Conservation (phyloP, 2,113 vertebrate genomes). For the Crotalus horridus region DNA sequence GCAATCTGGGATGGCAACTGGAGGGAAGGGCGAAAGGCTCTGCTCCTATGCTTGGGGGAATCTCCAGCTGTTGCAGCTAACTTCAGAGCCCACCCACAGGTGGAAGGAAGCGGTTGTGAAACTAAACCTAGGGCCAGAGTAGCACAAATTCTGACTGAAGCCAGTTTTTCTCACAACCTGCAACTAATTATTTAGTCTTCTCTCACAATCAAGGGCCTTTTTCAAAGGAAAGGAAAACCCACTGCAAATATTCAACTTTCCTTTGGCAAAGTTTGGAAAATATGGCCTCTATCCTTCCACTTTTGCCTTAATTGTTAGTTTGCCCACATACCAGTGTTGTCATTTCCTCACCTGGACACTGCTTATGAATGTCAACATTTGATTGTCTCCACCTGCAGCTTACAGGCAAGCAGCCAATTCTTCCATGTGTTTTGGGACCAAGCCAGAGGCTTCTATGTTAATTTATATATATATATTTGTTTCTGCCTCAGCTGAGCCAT, state of each 20-base stretch:
- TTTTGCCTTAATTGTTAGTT: background rate
- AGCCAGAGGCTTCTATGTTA: background rate
- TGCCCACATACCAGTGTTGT: background rate
- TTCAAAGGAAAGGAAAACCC: background rate
- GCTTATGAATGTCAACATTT: constrained; percentile 8
- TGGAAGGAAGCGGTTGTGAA: background rate
- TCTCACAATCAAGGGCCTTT: background rate
- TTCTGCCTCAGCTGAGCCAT: background rate
- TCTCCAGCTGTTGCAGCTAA: background rate
- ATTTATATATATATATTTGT: background rate
- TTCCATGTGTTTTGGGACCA: background rate
- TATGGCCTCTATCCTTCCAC: background rate
- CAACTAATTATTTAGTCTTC: background rate
- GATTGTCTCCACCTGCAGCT: background rate
- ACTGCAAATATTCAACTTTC: background rate
- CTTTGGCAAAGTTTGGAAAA: background rate
- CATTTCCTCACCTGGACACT: background rate
- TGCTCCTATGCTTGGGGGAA: too few species aligned
- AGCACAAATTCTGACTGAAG: background rate
- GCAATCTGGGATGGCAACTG: background rate
- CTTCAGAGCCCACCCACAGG: background rate
- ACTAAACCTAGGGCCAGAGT: background rate
- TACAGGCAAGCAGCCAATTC: background rate
- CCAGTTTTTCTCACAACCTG: background rate
- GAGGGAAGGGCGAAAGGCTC: background rate